Conservation (phyloP, 2,113 vertebrate genomes). For the Etheostoma cragini region DNA sequence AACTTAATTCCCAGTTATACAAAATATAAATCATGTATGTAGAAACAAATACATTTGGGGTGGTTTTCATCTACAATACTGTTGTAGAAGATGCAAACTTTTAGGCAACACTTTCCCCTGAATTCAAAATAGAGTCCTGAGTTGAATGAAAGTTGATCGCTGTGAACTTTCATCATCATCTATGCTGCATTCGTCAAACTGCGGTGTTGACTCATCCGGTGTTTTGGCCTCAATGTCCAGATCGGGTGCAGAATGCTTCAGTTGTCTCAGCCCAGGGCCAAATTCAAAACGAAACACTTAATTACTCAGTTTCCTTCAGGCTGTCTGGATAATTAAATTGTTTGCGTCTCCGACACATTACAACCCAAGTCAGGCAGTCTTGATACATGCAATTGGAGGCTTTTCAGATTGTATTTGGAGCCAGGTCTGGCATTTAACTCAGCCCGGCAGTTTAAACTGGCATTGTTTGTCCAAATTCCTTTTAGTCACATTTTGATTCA, state of each 20-base stretch:
- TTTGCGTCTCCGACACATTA: constrained; percentile 59
- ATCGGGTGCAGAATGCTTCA: constrained; percentile 52
- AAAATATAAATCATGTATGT: background rate
- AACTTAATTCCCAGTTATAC: background rate
- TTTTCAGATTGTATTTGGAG: constrained; percentile 49
- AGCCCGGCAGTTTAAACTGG: constrained; percentile 44
- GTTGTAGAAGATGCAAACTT: background rate
- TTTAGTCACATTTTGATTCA: constrained; percentile 37
- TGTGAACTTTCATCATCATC: background rate
- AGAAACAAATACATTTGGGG: background rate
- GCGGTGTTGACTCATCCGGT: constrained; percentile 29
- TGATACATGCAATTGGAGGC: constrained; percentile 60
- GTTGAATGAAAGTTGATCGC: background rate
- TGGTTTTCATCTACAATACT: background rate
- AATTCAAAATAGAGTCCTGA: background rate
- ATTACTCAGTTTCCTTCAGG: constrained; percentile 61
- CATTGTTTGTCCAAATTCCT: constrained; percentile 46
- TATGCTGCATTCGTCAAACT: background rate
- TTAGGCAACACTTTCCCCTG: background rate
- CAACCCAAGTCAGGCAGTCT: constrained; percentile 45
- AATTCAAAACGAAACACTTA: constrained; percentile 65
- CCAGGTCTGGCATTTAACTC: constrained; percentile 42
- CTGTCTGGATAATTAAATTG: constrained; percentile 50
- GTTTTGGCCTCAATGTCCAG: constrained; percentile 48
- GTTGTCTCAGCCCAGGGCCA: constrained; percentile 41